A percentile compares a stretch with the other conserved stretches of the same genome.
phyloP scores from a whole-genome alignment of 2,888 invertebrate species.

The Habroteleia sp. region DNA sequence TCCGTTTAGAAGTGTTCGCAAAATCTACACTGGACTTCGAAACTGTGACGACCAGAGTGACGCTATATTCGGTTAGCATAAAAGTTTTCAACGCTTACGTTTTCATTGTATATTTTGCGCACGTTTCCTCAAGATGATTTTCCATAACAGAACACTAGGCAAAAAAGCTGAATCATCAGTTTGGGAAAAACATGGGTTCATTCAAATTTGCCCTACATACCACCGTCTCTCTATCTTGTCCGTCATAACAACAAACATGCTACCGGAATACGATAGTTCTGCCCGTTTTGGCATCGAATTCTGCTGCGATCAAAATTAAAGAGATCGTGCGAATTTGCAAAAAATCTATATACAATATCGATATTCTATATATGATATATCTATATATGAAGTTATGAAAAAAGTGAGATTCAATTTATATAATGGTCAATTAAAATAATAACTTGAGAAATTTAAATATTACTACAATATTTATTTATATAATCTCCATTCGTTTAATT shows the following conservation, averaged over 20 bases:
- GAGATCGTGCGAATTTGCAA: background rate
- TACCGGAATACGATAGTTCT: constrained; percentile 25
- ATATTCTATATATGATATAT: no score
- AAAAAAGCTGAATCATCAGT: constrained; percentile 50
- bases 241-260: constrained; percentile 30
- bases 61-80: constrained; percentile 21
- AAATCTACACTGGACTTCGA: constrained; percentile 26
- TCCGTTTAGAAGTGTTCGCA: constrained; percentile 25
- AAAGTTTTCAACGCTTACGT: constrained; percentile 26
- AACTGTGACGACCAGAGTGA: constrained; percentile 31
- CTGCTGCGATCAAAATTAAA: constrained; percentile 40
- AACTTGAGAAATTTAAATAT: no score
- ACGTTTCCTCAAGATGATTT: constrained; percentile 45
- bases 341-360: no score
- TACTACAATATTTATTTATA: no score
- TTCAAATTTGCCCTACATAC: constrained; percentile 41
- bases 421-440: no score
- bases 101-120: constrained; percentile 49
- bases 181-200: constrained; percentile 45
- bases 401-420: no score
- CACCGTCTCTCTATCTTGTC: constrained; percentile 6
- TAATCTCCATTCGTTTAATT: no score
- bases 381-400: no score
- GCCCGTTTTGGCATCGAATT: constrained; percentile 18
- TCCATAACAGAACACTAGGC: constrained; percentile 25